A percentile compares a stretch with the other conserved stretches of the same genome.
Evolutionary conservation across 2,888 invertebrate genomes (phyloP).

Genomic region (Himalopsyche tibetana): DNA sequence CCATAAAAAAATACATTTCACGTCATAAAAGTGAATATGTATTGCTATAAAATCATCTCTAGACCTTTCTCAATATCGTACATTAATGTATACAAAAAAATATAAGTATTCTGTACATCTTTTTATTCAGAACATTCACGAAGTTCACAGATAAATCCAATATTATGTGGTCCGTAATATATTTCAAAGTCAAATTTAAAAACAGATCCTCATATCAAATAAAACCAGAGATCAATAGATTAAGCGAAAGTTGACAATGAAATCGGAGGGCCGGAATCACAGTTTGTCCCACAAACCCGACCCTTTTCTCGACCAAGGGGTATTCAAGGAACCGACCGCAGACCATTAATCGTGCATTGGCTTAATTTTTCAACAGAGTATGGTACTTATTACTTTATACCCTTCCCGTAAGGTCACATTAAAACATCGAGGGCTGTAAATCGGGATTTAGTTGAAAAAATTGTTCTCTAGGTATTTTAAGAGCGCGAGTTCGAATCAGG

Average conservation of each 20-base stretch:
- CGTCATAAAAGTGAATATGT: too few relatives aligned
- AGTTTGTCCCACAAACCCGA: neutral
- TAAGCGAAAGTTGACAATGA: slow-evolving; percentile 18
- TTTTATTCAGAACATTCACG: too few relatives aligned
- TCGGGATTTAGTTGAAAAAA: slow-evolving; percentile 22
- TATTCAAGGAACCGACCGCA: slow-evolving; percentile 34
- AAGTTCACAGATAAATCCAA: too few relatives aligned
- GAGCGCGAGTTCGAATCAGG: neutral
- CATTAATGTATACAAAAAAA: too few relatives aligned
- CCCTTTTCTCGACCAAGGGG: slow-evolving; percentile 28
- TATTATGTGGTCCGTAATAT: neutral
- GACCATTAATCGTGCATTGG: slow-evolving; percentile 37
- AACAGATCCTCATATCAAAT: slow-evolving; percentile 7
- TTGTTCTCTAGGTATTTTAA: slow-evolving; percentile 41
- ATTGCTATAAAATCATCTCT: too few relatives aligned
- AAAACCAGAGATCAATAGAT: slow-evolving; percentile 14
- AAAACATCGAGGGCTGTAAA: slow-evolving; percentile 7
- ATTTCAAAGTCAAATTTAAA: neutral
- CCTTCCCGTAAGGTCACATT: slow-evolving; percentile 36
- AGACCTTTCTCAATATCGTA: too few relatives aligned
- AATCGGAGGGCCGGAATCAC: slow-evolving; percentile 3
- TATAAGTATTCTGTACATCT: too few relatives aligned
- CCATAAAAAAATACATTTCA: too few relatives aligned
- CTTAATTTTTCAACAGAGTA: slow-evolving; percentile 37
- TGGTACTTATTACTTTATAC: slow-evolving; percentile 38